Conservation (phyloP, 1,140 invertebrate genomes). For the Drosophila ercepeae region DNA sequence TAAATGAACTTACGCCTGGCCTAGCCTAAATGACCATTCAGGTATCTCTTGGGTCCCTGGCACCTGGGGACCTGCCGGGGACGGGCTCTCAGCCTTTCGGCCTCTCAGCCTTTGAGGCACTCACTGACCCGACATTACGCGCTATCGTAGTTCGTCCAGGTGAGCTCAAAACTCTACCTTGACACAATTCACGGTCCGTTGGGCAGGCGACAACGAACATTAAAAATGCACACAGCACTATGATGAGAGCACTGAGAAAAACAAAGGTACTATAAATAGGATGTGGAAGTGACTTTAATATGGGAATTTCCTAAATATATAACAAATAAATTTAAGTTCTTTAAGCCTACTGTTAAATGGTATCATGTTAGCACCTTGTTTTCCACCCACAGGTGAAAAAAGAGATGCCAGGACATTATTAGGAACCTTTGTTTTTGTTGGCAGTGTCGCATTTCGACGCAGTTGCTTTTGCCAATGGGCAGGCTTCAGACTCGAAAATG, state of each 20-base stretch:
- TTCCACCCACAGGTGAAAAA: not conserved
- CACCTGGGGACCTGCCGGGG: not conserved
- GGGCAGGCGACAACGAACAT: slow-evolving; percentile 66
- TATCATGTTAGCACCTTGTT: no score
- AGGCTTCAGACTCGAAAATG: slow-evolving; percentile 55
- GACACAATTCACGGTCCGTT: slow-evolving; percentile 74
- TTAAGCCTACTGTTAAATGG: no score
- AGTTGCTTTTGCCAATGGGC: slow-evolving; percentile 52
- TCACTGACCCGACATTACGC: slow-evolving; percentile 41
- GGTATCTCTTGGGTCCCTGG: slow-evolving; percentile 8
- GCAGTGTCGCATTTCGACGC: slow-evolving; percentile 65
- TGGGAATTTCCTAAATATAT: no score
- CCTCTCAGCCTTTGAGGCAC: slow-evolving; percentile 31
- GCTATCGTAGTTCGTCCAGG: slow-evolving; percentile 30
- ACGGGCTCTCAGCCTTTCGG: not conserved
- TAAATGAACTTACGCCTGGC: slow-evolving; percentile 30
- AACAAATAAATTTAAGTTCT: no score
- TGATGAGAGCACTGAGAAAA: slow-evolving; percentile 25
- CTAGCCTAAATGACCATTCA: slow-evolving; percentile 48
- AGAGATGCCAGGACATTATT: slow-evolving; percentile 13
- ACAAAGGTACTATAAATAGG: not conserved
- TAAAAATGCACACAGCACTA: slow-evolving; percentile 62
- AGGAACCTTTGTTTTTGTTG: slow-evolving; percentile 27
- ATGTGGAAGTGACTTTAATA: not conserved
- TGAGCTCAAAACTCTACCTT: slow-evolving; percentile 54